phyloP scores from a whole-genome alignment of 2,113 vertebrate genomes.

The Sterna hirundo region DNA sequence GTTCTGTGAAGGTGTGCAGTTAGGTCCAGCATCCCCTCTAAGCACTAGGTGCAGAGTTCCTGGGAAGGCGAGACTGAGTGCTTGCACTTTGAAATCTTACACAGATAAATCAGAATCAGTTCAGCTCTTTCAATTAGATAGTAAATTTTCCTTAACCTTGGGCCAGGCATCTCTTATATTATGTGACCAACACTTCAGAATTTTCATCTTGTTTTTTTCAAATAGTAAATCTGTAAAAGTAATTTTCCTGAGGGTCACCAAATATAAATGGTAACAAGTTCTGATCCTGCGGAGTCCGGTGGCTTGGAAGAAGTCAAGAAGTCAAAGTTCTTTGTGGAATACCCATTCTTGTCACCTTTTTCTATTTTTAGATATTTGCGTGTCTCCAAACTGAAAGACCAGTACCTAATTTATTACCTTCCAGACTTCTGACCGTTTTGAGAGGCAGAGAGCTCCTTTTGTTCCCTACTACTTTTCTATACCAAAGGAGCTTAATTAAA shows the following conservation, averaged over 20 bases:
- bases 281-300: not conserved
- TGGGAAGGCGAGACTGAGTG: not conserved
- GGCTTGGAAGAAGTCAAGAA: not conserved
- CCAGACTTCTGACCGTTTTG: not conserved
- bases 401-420: not conserved
- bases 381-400: not conserved
- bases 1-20: no score
- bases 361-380: not conserved
- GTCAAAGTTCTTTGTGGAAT: not conserved
- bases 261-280: not conserved
- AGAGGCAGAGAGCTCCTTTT: not conserved
- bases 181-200: not conserved
- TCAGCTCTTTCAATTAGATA: not conserved
- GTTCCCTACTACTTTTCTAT: not conserved
- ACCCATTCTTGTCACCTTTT: not conserved
- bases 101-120: not conserved
- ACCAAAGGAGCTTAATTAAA: not conserved
- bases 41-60: not conserved
- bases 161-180: not conserved
- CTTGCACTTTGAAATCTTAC: not conserved
- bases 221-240: not conserved
- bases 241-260: not conserved
- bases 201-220: not conserved
- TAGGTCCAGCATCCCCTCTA: rapidly evolving
- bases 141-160: not conserved